phyloP scores from a whole-genome alignment of 1,140 invertebrate species.

The Aphelinus certus region DNA sequence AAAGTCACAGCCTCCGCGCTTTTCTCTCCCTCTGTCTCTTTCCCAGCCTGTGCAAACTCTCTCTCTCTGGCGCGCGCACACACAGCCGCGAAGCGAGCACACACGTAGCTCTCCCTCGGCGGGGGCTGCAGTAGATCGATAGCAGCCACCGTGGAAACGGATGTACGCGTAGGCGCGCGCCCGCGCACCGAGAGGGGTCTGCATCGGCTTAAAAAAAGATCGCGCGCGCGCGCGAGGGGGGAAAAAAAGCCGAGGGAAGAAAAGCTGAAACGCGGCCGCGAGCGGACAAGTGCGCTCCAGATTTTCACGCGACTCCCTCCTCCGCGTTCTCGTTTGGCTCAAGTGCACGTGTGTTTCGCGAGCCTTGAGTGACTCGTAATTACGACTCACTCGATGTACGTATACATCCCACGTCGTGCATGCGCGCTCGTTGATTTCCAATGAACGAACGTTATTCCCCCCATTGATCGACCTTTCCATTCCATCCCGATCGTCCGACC shows the following conservation, averaged over 20 bases:
- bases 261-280: conserved; percentile 13
- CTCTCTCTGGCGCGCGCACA: conserved; percentile 42
- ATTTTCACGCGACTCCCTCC: neutral
- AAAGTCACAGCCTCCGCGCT: conserved; percentile 20
- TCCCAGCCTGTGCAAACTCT: conserved; percentile 39
- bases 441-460: no score
- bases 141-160: conserved; percentile 14
- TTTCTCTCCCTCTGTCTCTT: conserved; percentile 45
- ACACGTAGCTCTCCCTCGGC: neutral
- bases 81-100: neutral
- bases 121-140: conserved; percentile 37
- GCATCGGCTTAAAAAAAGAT: neutral
- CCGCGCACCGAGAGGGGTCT: neutral
- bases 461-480: no score
- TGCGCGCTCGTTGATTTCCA: no score
- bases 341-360: no score
- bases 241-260: conserved; percentile 7
- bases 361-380: no score
- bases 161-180: conserved; percentile 8
- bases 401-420: no score
- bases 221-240: neutral
- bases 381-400: no score
- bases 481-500: no score
- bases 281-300: neutral
- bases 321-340: no score